These are phyloP conservation scores for Mesembrinibis cayennensis DNA, from an alignment of 2,113 vertebrate genomes.

Conservation along the genomic window DNA sequence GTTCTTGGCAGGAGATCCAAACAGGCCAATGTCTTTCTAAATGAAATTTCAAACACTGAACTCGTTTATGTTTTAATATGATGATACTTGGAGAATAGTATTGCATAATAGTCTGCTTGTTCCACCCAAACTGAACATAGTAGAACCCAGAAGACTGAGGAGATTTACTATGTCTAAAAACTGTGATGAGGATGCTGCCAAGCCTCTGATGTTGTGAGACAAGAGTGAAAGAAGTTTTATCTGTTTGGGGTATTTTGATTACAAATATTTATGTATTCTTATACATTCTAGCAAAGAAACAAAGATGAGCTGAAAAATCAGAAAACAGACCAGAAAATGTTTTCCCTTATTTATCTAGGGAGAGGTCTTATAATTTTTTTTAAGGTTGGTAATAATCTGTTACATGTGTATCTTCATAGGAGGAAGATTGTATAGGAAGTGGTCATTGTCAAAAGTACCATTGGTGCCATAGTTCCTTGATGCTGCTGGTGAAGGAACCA, in stretches of 20 bases:
- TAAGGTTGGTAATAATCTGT: not conserved
- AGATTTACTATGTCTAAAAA: not conserved
- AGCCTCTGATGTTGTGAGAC: not conserved
- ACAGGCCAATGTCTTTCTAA: not conserved
- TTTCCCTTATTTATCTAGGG: not conserved
- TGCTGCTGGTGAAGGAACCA: not conserved
- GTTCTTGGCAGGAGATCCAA: not conserved
- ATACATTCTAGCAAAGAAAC: not conserved
- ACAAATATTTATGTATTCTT: not conserved
- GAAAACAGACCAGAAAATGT: not conserved
- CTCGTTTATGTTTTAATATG: not conserved
- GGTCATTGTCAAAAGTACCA: not conserved
- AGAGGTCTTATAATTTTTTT: not conserved
- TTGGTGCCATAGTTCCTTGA: not conserved
- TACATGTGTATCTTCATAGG: not conserved
- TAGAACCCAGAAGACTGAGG: not conserved
- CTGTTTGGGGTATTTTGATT: not conserved
- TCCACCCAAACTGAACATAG: not conserved
- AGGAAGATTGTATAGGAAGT: not conserved
- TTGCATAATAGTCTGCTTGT: not conserved
- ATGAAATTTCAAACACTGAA: not conserved
- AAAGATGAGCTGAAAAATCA: not conserved
- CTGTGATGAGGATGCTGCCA: not conserved
- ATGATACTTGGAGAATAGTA: not conserved
- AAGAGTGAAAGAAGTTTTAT: not conserved